Evolutionary conservation across 2,113 vertebrate species (phyloP).

Genomic region (Crotalus horridus): DNA sequence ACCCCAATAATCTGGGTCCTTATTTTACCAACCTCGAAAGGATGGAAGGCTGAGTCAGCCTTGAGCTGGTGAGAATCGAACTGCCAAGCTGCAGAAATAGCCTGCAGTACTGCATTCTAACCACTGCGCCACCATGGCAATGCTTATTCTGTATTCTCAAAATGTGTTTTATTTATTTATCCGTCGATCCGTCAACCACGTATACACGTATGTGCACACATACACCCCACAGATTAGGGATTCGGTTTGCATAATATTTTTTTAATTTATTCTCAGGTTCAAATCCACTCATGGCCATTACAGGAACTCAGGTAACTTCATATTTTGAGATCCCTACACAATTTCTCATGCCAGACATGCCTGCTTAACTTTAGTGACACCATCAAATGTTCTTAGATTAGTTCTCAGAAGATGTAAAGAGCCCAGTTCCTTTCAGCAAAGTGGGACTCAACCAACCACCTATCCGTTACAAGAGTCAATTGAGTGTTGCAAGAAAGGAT

Average conservation of each 20-base stretch:
- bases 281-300: not conserved
- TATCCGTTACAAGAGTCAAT: not conserved
- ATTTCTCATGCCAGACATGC: not conserved
- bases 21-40: no score
- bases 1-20: no score
- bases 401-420: not conserved
- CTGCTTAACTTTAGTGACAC: not conserved
- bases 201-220: not conserved
- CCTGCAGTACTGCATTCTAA: no score
- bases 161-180: not conserved
- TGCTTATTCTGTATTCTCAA: not conserved
- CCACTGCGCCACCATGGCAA: not conserved
- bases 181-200: not conserved
- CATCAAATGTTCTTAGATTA: not conserved
- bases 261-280: not conserved
- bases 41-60: no score
- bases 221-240: not conserved
- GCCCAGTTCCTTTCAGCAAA: not conserved
- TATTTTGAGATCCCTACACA: not conserved
- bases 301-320: not conserved
- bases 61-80: no score
- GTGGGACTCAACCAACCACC: not conserved
- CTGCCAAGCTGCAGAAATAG: no score
- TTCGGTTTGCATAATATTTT: not conserved
- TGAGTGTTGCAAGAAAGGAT: not conserved